A percentile compares a stretch with the other conserved stretches of the same genome.
phyloP scores from a whole-genome alignment of 2,888 invertebrate species.

The Liopterus haemorrhoidalis region DNA sequence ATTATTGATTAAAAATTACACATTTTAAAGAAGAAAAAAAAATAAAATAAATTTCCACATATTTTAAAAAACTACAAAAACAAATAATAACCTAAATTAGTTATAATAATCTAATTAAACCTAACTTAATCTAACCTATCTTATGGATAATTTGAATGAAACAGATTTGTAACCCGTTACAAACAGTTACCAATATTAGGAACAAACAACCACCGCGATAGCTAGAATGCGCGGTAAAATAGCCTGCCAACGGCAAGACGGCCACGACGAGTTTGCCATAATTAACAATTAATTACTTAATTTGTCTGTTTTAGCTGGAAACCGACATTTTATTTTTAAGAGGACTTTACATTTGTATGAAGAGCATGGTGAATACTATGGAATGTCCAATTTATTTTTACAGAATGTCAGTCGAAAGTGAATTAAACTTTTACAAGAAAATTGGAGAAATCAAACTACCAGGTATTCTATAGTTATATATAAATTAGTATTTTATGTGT shows the following conservation, averaged over 20 bases:
- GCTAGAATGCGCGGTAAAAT: too few relatives aligned
- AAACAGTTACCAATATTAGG: too few relatives aligned
- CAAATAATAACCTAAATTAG: too few relatives aligned
- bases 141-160: background rate
- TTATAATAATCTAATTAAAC: too few relatives aligned
- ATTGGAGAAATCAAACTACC: slow-evolving; percentile 30
- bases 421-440: slow-evolving; percentile 31
- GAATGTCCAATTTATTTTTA: slow-evolving; percentile 38
- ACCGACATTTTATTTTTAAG: slow-evolving; percentile 39
- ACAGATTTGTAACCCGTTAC: background rate
- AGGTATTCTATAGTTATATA: slow-evolving; percentile 29
- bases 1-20: too few relatives aligned
- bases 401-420: slow-evolving; percentile 34
- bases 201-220: too few relatives aligned
- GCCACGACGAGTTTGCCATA: slow-evolving; percentile 1
- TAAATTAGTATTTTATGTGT: background rate
- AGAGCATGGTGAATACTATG: slow-evolving; percentile 33
- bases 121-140: too few relatives aligned
- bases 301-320: slow-evolving; percentile 37
- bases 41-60: too few relatives aligned
- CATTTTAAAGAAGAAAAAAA: too few relatives aligned
- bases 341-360: slow-evolving; percentile 32
- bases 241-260: too few relatives aligned
- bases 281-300: slow-evolving; percentile 9
- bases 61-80: too few relatives aligned